These are phyloP conservation scores for Caenorhabditis panamensis DNA, from an alignment of 2,888 invertebrate genomes.

Conservation along the genomic window DNA sequence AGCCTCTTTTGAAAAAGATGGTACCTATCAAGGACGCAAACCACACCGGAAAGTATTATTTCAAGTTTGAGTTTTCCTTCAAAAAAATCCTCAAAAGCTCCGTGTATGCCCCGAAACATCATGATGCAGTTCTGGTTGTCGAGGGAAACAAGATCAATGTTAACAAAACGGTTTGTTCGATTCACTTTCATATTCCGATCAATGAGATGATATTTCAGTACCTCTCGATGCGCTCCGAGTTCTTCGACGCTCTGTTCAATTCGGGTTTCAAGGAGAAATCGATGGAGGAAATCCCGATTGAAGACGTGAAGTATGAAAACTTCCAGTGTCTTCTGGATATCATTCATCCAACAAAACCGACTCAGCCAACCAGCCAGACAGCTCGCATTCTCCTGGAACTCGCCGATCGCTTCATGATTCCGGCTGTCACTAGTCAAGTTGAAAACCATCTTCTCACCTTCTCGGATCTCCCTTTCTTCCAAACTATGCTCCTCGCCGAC, in stretches of 20 bases:
- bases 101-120: not conserved
- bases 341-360: not conserved
- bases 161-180: not conserved
- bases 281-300: constrained; percentile 8
- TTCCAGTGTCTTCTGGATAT: constrained; percentile 6
- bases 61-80: not conserved
- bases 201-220: not conserved
- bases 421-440: not conserved
- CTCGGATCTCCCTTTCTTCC: not conserved
- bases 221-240: constrained; percentile 5
- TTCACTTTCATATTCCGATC: too few species aligned
- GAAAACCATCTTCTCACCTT: not conserved
- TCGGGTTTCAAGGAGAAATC: constrained; percentile 23
- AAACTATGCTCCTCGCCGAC: not conserved
- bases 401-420: constrained; percentile 5
- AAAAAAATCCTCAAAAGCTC: not conserved
- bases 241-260: constrained; percentile 8
- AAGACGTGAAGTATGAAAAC: constrained; percentile 6
- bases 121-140: not conserved
- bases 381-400: not conserved
- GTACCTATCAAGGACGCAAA: too few species aligned
- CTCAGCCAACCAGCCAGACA: not conserved
- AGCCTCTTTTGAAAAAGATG: too few species aligned
- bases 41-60: too few species aligned
- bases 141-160: not conserved